These are phyloP conservation scores for Nymphalis urticae DNA, from an alignment of 2,888 invertebrate genomes.

Conservation along the genomic window DNA sequence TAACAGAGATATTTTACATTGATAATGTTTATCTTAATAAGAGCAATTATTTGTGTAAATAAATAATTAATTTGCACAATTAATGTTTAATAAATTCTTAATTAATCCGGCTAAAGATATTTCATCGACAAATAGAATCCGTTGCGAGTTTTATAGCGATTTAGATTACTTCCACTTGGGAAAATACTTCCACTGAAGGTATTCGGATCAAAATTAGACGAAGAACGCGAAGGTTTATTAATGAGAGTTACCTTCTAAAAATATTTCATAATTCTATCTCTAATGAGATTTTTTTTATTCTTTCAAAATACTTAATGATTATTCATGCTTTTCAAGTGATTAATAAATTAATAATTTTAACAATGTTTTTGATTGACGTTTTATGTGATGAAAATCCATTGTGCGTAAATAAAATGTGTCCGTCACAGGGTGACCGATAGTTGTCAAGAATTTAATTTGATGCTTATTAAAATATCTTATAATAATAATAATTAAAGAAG, in stretches of 20 bases:
- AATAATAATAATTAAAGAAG: too few species aligned
- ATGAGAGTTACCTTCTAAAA: conserved; percentile 23
- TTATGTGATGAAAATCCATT: too few species aligned
- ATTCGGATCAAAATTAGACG: conserved; percentile 35
- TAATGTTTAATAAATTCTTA: conserved; percentile 32
- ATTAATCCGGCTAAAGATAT: conserved; percentile 36
- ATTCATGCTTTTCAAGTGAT: too few species aligned
- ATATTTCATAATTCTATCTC: conserved; percentile 17
- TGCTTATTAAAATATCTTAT: too few species aligned
- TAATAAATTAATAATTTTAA: not conserved
- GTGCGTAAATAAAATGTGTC: too few species aligned
- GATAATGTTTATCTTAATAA: not conserved
- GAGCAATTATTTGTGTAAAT: conserved; percentile 12
- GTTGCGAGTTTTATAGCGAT: conserved; percentile 34
- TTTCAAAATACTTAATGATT: too few species aligned
- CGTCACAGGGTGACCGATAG: too few species aligned
- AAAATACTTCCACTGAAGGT: conserved; percentile 34
- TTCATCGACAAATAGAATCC: conserved; percentile 35
- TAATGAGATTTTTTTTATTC: not conserved
- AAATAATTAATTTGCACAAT: conserved; percentile 27
- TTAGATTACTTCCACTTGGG: conserved; percentile 38
- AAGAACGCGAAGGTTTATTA: conserved; percentile 30
- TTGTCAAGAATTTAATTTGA: too few species aligned
- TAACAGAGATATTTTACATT: not conserved
- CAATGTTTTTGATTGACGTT: too few species aligned